phyloP scores from a whole-genome alignment of 2,113 vertebrate genomes.

The Nansenia antarctica region DNA sequence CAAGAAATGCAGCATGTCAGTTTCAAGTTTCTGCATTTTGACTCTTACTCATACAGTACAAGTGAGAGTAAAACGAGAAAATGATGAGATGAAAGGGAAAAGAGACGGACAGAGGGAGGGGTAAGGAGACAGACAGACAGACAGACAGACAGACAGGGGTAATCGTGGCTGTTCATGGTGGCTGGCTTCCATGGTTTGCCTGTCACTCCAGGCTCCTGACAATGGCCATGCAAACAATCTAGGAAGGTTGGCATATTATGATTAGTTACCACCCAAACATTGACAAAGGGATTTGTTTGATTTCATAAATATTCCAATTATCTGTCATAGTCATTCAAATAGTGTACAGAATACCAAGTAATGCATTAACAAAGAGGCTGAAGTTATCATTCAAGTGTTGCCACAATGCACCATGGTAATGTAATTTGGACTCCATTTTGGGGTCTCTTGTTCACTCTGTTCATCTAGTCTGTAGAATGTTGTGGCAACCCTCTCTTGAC shows the following conservation, averaged over 20 bases:
- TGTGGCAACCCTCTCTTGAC: background rate
- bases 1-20: too few relatives aligned
- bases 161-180: background rate
- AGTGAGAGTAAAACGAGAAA: too few relatives aligned
- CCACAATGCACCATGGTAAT: constrained; percentile 8
- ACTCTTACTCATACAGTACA: too few relatives aligned
- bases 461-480: background rate
- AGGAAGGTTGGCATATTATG: constrained; percentile 41
- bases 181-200: constrained; percentile 5
- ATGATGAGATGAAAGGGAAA: too few relatives aligned
- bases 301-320: constrained; percentile 41
- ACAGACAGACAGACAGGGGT: background rate
- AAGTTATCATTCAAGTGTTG: constrained; percentile 13
- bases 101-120: too few relatives aligned
- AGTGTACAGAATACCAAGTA: constrained; percentile 42
- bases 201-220: constrained; percentile 29
- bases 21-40: background rate
- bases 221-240: constrained; percentile 37
- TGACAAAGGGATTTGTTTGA: constrained; percentile 47
- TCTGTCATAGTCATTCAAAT: constrained; percentile 18
- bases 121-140: background rate
- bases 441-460: background rate
- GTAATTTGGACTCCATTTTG: background rate
- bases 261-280: constrained; percentile 49
- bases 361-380: constrained; percentile 11